Evolutionary conservation across 2,797 vertebrate species (phyloP).

Genomic region (Trichosurus vulpecula): DNA sequence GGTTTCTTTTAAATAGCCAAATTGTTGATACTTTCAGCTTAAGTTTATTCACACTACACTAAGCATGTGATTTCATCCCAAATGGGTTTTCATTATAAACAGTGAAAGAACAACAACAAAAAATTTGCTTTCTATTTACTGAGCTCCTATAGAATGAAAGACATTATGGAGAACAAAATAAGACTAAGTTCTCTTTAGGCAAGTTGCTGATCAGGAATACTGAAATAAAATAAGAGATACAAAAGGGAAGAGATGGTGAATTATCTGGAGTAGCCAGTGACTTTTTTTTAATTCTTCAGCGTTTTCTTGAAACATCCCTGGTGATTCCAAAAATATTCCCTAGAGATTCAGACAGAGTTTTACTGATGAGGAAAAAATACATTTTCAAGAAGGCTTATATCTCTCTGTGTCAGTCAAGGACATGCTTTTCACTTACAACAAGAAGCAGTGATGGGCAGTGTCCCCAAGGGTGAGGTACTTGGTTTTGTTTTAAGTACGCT

Average conservation of each 20-base stretch:
- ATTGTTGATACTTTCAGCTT: neutral
- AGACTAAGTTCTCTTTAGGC: neutral
- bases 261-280: neutral
- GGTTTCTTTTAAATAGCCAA: constrained; percentile 33
- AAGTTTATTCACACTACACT: neutral
- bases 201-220: neutral
- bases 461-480: neutral
- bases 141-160: neutral
- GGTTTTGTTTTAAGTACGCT: neutral
- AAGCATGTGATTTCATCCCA: neutral
- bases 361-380: neutral
- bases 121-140: neutral
- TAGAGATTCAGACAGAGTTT: neutral
- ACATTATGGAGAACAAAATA: neutral
- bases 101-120: neutral
- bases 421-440: neutral
- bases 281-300: neutral
- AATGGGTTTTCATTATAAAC: neutral
- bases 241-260: neutral
- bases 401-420: neutral
- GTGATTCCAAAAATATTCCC: neutral
- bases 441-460: neutral
- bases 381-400: neutral
- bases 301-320: neutral
- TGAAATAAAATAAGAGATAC: neutral